phyloP scores from a whole-genome alignment of 2,113 vertebrate genomes.

The Crotalus horridus region DNA sequence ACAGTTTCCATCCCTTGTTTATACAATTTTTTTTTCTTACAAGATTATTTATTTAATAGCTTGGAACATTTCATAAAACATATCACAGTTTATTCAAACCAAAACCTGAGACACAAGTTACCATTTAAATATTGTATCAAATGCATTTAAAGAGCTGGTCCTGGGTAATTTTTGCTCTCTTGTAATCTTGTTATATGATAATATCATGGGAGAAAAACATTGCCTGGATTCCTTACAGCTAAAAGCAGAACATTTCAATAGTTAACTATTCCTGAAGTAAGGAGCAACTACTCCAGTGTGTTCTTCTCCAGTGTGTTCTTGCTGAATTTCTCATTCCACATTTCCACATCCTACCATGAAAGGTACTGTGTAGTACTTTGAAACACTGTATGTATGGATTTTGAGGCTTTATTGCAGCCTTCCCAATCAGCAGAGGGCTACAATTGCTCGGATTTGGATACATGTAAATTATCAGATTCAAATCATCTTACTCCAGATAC shows the following conservation, averaged over 20 bases:
- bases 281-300: neutral
- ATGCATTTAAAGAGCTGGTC: slow-evolving; percentile 34
- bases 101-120: slow-evolving; percentile 39
- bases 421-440: neutral
- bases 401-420: neutral
- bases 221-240: slow-evolving; percentile 33
- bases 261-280: neutral
- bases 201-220: slow-evolving; percentile 15
- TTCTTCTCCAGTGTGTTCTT: too few relatives aligned
- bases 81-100: slow-evolving; percentile 52
- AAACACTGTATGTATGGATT: neutral
- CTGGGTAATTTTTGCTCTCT: slow-evolving; percentile 20
- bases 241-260: neutral
- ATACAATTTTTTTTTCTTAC: slow-evolving; percentile 49
- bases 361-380: neutral
- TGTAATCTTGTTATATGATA: neutral
- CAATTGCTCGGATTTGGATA: neutral
- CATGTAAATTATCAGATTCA: neutral
- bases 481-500: neutral
- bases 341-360: neutral
- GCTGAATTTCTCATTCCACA: neutral
- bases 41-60: slow-evolving; percentile 53
- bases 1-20: slow-evolving; percentile 43
- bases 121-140: slow-evolving; percentile 40
- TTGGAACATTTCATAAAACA: slow-evolving; percentile 54